phyloP scores from a whole-genome alignment of 1,140 invertebrate species.

The Lepidurus couesii region DNA sequence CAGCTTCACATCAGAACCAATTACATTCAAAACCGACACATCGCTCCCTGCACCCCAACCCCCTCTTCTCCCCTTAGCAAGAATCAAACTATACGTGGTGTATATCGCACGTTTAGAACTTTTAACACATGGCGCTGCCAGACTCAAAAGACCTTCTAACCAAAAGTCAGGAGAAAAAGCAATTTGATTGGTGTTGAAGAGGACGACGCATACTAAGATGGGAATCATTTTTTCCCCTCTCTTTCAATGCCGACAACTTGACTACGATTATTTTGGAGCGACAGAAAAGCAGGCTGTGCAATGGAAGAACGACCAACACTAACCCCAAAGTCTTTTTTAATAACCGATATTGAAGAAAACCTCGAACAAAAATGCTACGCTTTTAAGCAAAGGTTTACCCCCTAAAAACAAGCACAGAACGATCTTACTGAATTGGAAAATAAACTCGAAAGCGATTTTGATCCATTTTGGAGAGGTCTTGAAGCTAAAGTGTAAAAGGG shows the following conservation, averaged over 20 bases:
- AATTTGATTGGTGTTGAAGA: not conserved
- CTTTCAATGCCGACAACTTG: not conserved
- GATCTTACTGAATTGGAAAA: no score
- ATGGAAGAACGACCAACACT: no score
- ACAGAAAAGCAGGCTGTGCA: no score
- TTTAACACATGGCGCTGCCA: conserved; percentile 14
- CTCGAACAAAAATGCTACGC: no score
- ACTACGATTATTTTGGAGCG: no score
- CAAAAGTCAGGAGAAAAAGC: not conserved
- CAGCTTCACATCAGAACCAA: conserved; percentile 17
- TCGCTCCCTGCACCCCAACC: not conserved
- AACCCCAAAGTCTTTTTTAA: no score
- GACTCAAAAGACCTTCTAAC: not conserved
- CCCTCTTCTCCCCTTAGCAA: not conserved
- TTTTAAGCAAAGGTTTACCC: no score
- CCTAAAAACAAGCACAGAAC: no score
- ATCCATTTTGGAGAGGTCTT: no score
- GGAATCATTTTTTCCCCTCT: not conserved
- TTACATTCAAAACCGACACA: conserved; percentile 16
- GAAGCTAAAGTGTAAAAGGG: no score
- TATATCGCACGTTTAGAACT: not conserved
- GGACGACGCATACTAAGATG: not conserved
- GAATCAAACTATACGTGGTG: not conserved
- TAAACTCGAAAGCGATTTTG: no score
- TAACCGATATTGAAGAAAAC: no score